phyloP scores from a whole-genome alignment of 2,113 vertebrate genomes.

The Columba livia region DNA sequence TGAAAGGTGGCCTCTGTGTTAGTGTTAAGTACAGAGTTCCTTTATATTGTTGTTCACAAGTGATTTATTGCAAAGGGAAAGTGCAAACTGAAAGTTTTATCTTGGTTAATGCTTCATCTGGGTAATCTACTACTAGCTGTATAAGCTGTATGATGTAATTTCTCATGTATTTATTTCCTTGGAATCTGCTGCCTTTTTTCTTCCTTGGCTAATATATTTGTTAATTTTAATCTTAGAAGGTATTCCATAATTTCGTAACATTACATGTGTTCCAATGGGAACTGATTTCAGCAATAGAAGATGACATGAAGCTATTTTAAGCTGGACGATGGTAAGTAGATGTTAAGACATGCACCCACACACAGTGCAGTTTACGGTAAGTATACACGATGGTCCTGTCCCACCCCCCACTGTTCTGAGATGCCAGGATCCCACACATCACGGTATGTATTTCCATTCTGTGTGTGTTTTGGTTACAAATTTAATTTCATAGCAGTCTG shows the following conservation, averaged over 20 bases:
- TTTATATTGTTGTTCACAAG: background rate
- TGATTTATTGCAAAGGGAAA: background rate
- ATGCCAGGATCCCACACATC: background rate
- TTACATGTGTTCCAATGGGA: background rate
- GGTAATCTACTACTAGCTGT: background rate
- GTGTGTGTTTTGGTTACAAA: accelerated
- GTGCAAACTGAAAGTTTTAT: background rate
- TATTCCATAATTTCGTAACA: background rate
- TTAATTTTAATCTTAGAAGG: background rate
- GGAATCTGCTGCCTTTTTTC: background rate
- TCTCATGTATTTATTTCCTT: background rate
- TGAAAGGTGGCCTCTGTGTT: background rate
- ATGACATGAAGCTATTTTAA: background rate
- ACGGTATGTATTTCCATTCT: background rate
- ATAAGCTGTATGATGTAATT: background rate
- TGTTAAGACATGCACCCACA: background rate
- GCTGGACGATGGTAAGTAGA: background rate
- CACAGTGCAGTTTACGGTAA: background rate
- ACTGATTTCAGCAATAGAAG: background rate
- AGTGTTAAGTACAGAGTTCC: background rate
- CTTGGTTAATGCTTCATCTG: background rate
- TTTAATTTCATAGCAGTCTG: background rate
- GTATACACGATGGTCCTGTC: background rate
- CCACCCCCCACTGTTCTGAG: background rate
- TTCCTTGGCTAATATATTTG: background rate